phyloP scores from a whole-genome alignment of 2,888 invertebrate species.

The Pinctada fucata region DNA sequence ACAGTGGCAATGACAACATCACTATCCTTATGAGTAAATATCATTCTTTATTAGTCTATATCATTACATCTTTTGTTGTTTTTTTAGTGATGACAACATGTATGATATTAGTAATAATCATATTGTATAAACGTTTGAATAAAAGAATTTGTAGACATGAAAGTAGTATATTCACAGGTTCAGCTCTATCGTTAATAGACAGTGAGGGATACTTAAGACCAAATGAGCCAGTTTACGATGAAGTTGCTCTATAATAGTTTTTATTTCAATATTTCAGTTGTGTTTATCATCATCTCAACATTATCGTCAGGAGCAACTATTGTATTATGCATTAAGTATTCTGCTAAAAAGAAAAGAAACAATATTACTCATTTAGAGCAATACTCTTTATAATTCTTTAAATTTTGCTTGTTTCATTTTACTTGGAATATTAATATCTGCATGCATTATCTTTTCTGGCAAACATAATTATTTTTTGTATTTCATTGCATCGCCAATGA shows the following conservation, averaged over 20 bases:
- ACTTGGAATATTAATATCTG: neutral
- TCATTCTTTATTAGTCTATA: neutral
- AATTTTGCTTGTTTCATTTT: neutral
- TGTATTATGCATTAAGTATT: slow-evolving; percentile 1
- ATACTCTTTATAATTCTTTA: slow-evolving; percentile 1
- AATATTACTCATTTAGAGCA: slow-evolving; percentile 1
- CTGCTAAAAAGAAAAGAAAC: neutral
- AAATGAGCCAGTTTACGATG: neutral
- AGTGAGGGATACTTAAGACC: slow-evolving; percentile 2
- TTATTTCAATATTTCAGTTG: slow-evolving; percentile 1
- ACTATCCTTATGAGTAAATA: neutral
- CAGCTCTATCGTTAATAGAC: neutral
- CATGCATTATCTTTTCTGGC: neutral
- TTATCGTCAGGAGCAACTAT: neutral
- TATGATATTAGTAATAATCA: neutral
- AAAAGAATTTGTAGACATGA: slow-evolving; percentile 1
- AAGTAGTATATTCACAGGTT: slow-evolving; percentile 1
- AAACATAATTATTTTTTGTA: slow-evolving; percentile 1
- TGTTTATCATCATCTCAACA: slow-evolving; percentile 1
- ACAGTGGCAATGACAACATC: neutral
- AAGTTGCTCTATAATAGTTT: slow-evolving; percentile 1
- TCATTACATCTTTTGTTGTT: neutral
- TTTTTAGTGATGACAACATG: neutral
- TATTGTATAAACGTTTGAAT: slow-evolving; percentile 1
- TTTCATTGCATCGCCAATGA: neutral